Percentiles rank a stretch among this genome's conserved stretches.
Evolutionary conservation across 2,888 invertebrate genomes (phyloP).

Genomic region (Nymphalis c-album): DNA sequence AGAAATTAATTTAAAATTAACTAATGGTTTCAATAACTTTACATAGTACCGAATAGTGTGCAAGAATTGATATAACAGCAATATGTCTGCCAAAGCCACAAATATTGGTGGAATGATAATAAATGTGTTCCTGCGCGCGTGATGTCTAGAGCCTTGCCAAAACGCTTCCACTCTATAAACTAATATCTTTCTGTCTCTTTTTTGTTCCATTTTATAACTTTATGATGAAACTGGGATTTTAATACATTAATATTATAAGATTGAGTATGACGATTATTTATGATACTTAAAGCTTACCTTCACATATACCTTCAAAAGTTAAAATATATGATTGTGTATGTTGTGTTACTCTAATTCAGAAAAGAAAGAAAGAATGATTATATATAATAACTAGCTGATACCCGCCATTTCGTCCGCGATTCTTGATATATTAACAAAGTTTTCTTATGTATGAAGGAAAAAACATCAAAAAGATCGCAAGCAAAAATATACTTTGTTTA

Average conservation of each 20-base stretch:
- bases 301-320: not conserved
- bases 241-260: not conserved
- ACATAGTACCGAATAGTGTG: conserved; percentile 16
- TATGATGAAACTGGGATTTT: conserved; percentile 1
- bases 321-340: too few species aligned
- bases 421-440: too few species aligned
- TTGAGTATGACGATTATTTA: too few species aligned
- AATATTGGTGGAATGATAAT: conserved; percentile 66
- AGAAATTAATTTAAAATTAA: not conserved
- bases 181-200: conserved; percentile 44
- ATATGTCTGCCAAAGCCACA: conserved; percentile 57
- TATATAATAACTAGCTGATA: too few species aligned
- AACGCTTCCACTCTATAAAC: conserved; percentile 50
- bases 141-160: conserved; percentile 66
- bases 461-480: too few species aligned
- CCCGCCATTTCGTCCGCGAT: too few species aligned
- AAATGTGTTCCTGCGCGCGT: conserved; percentile 51
- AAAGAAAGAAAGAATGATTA: too few species aligned
- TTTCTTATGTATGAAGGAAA: too few species aligned
- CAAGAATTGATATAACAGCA: conserved; percentile 31
- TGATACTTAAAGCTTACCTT: not conserved
- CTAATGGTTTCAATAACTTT: conserved; percentile 12
- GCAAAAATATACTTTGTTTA: too few species aligned
- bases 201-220: conserved; percentile 34
- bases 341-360: too few species aligned